Base-by-base conservation (phyloP, 2,113 vertebrate genomes). In the Micromys minutus region DNA sequence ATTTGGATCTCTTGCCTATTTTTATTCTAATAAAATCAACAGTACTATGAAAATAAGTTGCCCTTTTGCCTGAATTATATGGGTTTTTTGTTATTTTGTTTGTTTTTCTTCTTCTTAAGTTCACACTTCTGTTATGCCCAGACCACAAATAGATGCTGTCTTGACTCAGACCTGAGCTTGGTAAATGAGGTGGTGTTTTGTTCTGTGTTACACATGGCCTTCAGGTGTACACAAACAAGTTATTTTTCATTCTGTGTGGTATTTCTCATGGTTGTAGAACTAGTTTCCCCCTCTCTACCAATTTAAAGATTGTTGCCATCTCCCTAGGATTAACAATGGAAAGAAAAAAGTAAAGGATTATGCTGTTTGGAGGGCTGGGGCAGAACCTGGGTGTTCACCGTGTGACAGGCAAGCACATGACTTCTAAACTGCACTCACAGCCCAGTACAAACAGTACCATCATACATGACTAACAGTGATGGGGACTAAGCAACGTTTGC, bases 31-130 rank as follows among this genome's bases (percentile, higher is more conserved):
- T 86, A 69, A 95, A 81, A 74, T 61, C 11, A 91, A 59, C 22
- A n/a, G 22, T 95, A 36, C 45, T 47, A 75, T 95, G 81, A 91
- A 97, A 96, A 85, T 74, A 63, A 91, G 80, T 91, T 94, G 69
- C 69, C 65, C 74, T 88, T 92, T 77, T 96, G 39, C 87, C 71
- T 69, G 69, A 88, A 75, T 81, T 89, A 39, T 71, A 45, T 84
- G 67, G 16, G 7, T 42, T 39, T 22, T 24, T 74, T 74, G 1
- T 7, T 22, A 4, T 61, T 4, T 61, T 61, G 21, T 61, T 61
- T 19, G 17, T 19, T 76, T 63, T 36, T 65, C 7, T 2, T 52
- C 88, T 93, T 61, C 89, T 52, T 52, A 4, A 72, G 81, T 91
- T 92, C 1, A 71, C n/a, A 57, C 47, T 91, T 24, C 11, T 50